Percentiles rank a stretch among this genome's conserved stretches.
Evolutionary conservation across 1,140 invertebrate species (phyloP).

Genomic region (Wiebesia pumilae): DNA sequence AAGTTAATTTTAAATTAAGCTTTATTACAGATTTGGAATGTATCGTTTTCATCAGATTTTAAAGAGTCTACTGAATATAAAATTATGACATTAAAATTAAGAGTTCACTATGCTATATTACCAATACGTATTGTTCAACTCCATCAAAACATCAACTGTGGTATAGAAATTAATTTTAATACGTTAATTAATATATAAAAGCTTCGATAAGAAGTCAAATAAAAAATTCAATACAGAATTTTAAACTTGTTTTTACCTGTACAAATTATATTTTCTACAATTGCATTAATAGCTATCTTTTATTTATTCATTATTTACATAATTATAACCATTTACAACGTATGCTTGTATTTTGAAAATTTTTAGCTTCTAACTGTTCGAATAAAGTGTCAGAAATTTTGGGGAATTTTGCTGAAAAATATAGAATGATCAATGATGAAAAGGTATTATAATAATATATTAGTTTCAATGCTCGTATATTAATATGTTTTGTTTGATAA

Average conservation of each 20-base stretch:
- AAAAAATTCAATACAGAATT: no score
- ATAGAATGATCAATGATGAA: not conserved
- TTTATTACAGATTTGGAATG: slow-evolving; percentile 59
- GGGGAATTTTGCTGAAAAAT: slow-evolving; percentile 51
- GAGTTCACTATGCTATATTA: slow-evolving; percentile 60
- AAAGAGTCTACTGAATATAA: slow-evolving; percentile 58
- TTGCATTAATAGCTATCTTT: no score
- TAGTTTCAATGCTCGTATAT: not conserved
- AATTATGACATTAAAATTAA: slow-evolving; percentile 60
- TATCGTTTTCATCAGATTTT: slow-evolving; percentile 50
- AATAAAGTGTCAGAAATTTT: slow-evolving; percentile 46
- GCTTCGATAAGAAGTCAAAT: no score
- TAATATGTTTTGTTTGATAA: not conserved
- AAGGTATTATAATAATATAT: slow-evolving; percentile 39
- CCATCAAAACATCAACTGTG: slow-evolving; percentile 43
- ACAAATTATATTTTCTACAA: no score
- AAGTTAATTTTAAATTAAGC: slow-evolving; percentile 12
- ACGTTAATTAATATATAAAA: not conserved
- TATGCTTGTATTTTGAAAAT: not conserved
- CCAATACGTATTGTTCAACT: slow-evolving; percentile 54
- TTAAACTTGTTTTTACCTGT: no score
- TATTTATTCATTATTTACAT: no score
- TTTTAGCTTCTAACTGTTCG: slow-evolving; percentile 18
- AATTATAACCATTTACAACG: not conserved
- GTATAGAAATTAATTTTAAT: slow-evolving; percentile 24